Conservation (phyloP, 2,888 invertebrate species). For the Byasa hedistus region DNA sequence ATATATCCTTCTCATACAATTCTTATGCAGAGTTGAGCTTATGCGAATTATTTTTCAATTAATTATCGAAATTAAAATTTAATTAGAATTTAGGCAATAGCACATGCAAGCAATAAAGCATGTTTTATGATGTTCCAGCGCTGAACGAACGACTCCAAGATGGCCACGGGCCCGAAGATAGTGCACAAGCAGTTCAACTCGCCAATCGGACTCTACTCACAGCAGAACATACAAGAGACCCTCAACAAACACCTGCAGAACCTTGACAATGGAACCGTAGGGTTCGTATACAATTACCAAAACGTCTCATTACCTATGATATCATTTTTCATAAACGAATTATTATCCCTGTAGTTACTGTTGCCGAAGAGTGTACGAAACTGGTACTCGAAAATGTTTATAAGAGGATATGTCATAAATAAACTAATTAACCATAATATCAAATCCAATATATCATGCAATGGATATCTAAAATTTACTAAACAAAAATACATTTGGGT, state of each 20-base stretch:
- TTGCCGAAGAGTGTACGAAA: too few relatives aligned
- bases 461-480: too few relatives aligned
- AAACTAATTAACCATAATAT: too few relatives aligned
- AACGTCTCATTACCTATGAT: neutral
- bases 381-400: too few relatives aligned
- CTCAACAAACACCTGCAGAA: constrained; percentile 88
- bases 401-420: too few relatives aligned
- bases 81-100: neutral
- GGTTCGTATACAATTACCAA: constrained; percentile 80
- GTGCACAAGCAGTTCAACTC: constrained; percentile 95
- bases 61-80: neutral
- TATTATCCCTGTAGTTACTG: too few relatives aligned
- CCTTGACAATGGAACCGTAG: constrained; percentile 88
- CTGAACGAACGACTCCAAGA: constrained; percentile 79
- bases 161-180: constrained; percentile 86
- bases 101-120: constrained; percentile 2
- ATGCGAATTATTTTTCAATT: neutral
- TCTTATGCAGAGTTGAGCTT: neutral
- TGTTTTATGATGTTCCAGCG: constrained; percentile 57
- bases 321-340: too few relatives aligned
- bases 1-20: neutral
- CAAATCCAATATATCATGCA: too few relatives aligned
- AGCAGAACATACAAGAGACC: constrained; percentile 88
- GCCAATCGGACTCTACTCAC: constrained; percentile 91
- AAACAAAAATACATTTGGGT: too few relatives aligned